Evolutionary conservation across 2,797 vertebrate species (phyloP).

Genomic region (Scarus forsteni): DNA sequence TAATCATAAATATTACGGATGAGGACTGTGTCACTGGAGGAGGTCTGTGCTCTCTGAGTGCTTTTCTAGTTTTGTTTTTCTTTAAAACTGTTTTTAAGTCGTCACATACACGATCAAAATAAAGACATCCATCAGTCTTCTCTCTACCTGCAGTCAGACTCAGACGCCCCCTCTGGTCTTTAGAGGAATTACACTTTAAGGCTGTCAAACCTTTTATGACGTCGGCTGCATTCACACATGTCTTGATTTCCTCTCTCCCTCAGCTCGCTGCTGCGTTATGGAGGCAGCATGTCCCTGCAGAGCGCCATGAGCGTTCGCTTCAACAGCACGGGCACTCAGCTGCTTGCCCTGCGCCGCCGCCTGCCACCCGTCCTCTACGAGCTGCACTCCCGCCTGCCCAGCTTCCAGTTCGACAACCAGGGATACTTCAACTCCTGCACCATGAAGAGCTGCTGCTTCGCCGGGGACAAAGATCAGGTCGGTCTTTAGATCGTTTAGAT

Average conservation of each 20-base stretch:
- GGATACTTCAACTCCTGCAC: constrained; percentile 99
- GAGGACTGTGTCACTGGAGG: too few relatives aligned
- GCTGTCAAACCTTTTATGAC: too few relatives aligned
- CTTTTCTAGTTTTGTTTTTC: too few relatives aligned
- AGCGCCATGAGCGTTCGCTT: constrained; percentile 99
- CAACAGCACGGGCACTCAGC: constrained; percentile 96
- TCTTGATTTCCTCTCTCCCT: not conserved
- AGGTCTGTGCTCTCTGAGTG: too few relatives aligned
- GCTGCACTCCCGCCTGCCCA: constrained; percentile 96
- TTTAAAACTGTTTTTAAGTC: too few relatives aligned
- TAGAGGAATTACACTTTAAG: too few relatives aligned
- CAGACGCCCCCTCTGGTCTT: too few relatives aligned
- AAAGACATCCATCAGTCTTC: too few relatives aligned
- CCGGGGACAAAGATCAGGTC: constrained; percentile 97
- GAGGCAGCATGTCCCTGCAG: constrained; percentile 96
- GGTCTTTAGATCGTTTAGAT: constrained; percentile 7
- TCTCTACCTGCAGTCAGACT: too few relatives aligned
- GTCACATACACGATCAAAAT: too few relatives aligned
- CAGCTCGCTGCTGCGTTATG: constrained; percentile 95
- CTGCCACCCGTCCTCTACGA: constrained; percentile 97
- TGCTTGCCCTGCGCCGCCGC: constrained; percentile 94
- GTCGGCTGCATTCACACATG: not conserved
- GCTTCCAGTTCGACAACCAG: constrained; percentile 99
- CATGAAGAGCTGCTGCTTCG: constrained; percentile 99
- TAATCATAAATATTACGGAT: too few relatives aligned